phyloP scores from a whole-genome alignment of 2,113 vertebrate species.

The Spheniscus mendiculus region DNA sequence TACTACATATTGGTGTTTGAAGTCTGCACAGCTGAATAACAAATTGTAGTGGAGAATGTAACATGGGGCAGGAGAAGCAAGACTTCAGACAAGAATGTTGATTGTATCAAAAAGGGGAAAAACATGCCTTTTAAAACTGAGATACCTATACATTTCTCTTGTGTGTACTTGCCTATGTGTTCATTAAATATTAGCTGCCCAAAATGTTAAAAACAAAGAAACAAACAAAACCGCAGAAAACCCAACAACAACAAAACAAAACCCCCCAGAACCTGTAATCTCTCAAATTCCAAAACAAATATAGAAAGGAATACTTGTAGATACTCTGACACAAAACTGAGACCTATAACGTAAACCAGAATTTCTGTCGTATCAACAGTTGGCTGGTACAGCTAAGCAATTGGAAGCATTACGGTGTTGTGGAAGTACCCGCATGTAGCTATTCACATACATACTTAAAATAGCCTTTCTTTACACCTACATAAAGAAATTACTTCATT shows the following conservation, averaged over 20 bases:
- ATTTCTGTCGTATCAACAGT: background rate
- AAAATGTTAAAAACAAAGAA: background rate
- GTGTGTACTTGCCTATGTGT: conserved; percentile 7
- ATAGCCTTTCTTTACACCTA: background rate
- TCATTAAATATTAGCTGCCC: background rate
- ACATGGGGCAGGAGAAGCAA: background rate
- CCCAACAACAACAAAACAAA: no score
- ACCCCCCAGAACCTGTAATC: background rate
- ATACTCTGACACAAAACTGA: background rate
- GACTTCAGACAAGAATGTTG: background rate
- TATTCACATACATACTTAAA: background rate
- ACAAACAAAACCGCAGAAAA: no score
- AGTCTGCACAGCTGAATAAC: conserved; percentile 23
- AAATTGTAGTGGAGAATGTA: conserved; percentile 13
- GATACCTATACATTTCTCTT: background rate
- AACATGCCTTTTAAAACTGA: conserved; percentile 32
- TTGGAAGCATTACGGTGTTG: background rate
- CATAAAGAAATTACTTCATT: background rate
- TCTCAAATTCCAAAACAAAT: conserved; percentile 17
- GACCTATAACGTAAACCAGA: background rate
- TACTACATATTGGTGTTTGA: background rate
- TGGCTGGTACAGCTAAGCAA: background rate
- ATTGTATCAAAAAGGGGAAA: conserved; percentile 22
- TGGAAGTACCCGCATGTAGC: background rate
- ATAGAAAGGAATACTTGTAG: background rate